These are phyloP conservation scores for Argyrosomus japonicus DNA, from an alignment of 2,113 vertebrate species.

Conservation along the genomic window DNA sequence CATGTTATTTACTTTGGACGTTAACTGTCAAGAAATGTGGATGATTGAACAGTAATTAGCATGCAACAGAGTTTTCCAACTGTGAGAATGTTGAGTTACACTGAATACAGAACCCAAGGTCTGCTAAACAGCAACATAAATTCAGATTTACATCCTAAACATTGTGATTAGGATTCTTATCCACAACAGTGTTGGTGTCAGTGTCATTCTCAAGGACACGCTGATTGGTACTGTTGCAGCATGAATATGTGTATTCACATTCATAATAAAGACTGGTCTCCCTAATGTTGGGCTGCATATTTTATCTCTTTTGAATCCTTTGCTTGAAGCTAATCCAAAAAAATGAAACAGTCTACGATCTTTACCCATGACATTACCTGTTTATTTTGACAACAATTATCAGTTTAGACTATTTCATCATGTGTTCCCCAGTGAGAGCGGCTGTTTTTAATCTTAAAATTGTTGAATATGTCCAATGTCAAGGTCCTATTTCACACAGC, in stretches of 20 bases:
- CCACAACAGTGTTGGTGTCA: slow-evolving; percentile 29
- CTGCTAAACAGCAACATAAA: slow-evolving; percentile 8
- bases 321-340: slow-evolving; percentile 29
- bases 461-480: slow-evolving; percentile 6
- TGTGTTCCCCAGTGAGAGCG: slow-evolving; percentile 2
- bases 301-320: slow-evolving; percentile 33
- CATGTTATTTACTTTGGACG: slow-evolving; percentile 55
- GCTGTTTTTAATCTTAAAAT: slow-evolving; percentile 19
- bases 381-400: slow-evolving; percentile 27
- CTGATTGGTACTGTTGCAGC: slow-evolving; percentile 13
- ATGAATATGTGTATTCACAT: slow-evolving; percentile 27
- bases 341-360: slow-evolving; percentile 44
- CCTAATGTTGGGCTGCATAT: slow-evolving; percentile 11
- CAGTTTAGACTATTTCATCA: background rate
- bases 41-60: slow-evolving; percentile 26
- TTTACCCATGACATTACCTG: slow-evolving; percentile 10
- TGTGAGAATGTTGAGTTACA: background rate
- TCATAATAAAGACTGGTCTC: slow-evolving; percentile 23
- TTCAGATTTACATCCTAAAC: slow-evolving; percentile 33
- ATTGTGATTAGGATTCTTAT: slow-evolving; percentile 40
- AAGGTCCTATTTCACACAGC: slow-evolving; percentile 3
- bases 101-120: slow-evolving; percentile 36
- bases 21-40: slow-evolving; percentile 43
- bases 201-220: slow-evolving; percentile 45
- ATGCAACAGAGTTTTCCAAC: slow-evolving; percentile 26